Evolutionary conservation across 2,888 invertebrate species (phyloP), one percentile per base, ranked within the genome.

Genomic region (Deladenus siricidicola): DNA sequence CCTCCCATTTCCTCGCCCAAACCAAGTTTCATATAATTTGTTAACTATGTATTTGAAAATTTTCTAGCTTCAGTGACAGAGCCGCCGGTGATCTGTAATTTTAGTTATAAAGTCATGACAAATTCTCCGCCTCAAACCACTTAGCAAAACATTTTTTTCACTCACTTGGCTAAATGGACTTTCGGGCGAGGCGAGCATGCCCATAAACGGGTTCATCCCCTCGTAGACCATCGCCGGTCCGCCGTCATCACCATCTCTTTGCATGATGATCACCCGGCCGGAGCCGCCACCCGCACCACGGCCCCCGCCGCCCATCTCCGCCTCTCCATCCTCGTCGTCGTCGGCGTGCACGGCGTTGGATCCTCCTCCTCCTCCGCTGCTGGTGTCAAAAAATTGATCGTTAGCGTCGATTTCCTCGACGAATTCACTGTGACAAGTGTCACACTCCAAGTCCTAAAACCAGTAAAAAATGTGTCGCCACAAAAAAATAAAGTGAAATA

Each of bases 91-190:
- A n/a, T n/a, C n/a, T n/a, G n/a, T n/a, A n/a, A n/a, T n/a, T n/a
- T n/a, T n/a, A n/a, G n/a, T n/a, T n/a, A n/a, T n/a, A n/a, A n/a
- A n/a, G n/a, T n/a, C n/a, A n/a, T n/a, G n/a, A n/a, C n/a, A n/a
- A n/a, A n/a, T n/a, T n/a, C n/a, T n/a, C n/a, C n/a, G n/a, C n/a
- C n/a, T n/a, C n/a, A n/a, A n/a, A n/a, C n/a, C n/a, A n/a, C n/a
- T n/a, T n/a, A n/a, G n/a, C n/a, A n/a, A n/a, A n/a, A n/a, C n/a
- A n/a, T n/a, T n/a, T n/a, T n/a, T n/a, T n/a, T n/a, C n/a, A n/a
- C n/a, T 34, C 6, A 53, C 53, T n/a, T 39, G 29, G 6, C 39
- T 39, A 34, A 53, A 52, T 19, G 53, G 53, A 34, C 53, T 53
- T 4, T 53, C 39, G 6, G 34, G 23, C n/a, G n/a, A n/a, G 10